A percentile compares a stretch with the other conserved stretches of the same genome.
Evolutionary conservation across 2,113 vertebrate species (phyloP).

Genomic region (Megaceryle torquata): DNA sequence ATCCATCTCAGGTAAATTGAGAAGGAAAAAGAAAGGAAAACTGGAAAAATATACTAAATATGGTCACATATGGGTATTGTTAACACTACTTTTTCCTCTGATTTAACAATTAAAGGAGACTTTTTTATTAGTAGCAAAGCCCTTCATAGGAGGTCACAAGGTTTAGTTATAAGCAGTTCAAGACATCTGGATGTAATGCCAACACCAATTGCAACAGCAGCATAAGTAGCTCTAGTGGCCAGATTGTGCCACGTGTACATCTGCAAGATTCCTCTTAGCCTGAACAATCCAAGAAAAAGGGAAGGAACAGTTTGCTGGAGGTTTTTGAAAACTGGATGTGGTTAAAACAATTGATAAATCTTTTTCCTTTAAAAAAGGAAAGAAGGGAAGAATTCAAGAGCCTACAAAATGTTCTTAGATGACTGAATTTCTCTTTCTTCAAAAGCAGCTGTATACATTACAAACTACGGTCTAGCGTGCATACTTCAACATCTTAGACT

Average conservation of each 20-base stretch:
- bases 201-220: neutral
- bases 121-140: neutral
- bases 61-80: neutral
- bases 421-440: neutral
- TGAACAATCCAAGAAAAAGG: neutral
- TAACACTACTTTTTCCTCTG: neutral
- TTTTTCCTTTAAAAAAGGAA: neutral
- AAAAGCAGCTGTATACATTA: neutral
- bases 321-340: neutral
- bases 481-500: neutral
- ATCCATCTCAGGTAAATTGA: neutral
- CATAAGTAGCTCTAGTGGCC: neutral
- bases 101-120: neutral
- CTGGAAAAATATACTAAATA: neutral
- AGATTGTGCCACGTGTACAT: neutral
- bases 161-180: neutral
- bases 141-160: neutral
- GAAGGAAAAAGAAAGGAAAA: constrained; percentile 7
- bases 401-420: neutral
- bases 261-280: neutral
- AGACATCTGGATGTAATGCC: neutral
- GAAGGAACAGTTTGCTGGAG: neutral
- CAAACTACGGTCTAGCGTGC: neutral
- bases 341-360: neutral
- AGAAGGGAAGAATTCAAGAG: neutral